Base-by-base conservation (phyloP, 2,797 vertebrate genomes). In the Neosilurus hyrtlii region DNA sequence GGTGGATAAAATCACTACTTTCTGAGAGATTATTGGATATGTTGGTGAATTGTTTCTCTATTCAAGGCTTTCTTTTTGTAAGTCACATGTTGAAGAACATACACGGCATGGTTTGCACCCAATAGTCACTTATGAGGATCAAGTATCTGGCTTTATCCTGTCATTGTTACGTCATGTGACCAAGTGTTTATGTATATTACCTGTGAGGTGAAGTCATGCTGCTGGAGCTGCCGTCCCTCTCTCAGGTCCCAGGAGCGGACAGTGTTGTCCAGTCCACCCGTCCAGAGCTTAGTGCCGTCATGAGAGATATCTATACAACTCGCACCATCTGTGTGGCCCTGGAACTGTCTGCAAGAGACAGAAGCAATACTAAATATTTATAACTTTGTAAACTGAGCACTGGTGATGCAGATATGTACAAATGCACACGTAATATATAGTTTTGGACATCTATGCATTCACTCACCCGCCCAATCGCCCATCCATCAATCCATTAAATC, bases 271-370 rank as follows among this genome's bases (percentile, higher is more conserved):
- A 99, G 91, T 0, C 98, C 98, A 1, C 98, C 98, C 0, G 98
- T 99, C 98, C 98, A 99, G 89, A 99, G 89, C 87, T 99, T 99
- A 77, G 97, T 99, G 70, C 98, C 98, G 0, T 99, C 98, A 0
- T 99, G 97, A 1, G 98, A 99, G 88, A 99, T 99, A 74, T 99
- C 98, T 73, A 99, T 99, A 84, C 98, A 99, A 93, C 98, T 99
- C 88, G 98, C 97, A 5, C 97, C 97, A 0, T 99, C 97, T 0
- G 97, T 99, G 94, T 98, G 97, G 59, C 97, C 97, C 88, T 99
- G 97, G 93, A 99, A 99, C 91, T 99, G 97, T 93, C 97, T 99
- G 72, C 0, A 83, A 83, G 83, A 2, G n/a, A 7, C 4, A 73
- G 18, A 54, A 68, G 71, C 51, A n/a, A 52, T n/a, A 56, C 11